Evolutionary conservation across 2,797 vertebrate species (phyloP), one percentile per base, ranked within the genome.

Genomic region (Amphiprion clarkii): DNA sequence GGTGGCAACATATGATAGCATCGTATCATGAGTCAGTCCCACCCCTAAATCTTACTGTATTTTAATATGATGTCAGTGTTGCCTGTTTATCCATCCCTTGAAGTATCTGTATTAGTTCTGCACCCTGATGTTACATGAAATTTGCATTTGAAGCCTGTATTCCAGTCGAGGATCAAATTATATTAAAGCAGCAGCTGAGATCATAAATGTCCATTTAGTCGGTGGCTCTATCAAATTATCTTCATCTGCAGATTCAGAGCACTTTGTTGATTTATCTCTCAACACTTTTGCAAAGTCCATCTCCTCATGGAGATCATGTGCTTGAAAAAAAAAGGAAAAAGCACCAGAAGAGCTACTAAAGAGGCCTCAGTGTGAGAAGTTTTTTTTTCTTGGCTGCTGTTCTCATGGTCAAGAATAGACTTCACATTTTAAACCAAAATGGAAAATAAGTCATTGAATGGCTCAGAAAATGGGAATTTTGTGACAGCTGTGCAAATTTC

Each of bases 231-330:
- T 66, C 62, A 31, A 11, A 49, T 23, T 19, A 49, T 52, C 52
- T 51, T 46, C 9, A 52, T 27, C 58, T 27, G 11, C 25, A 40
- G 12, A 21, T 55, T n/a, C 27, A 3, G 7, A 63, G n/a, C 53
- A 55, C 57, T 74, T 53, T 21, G 6, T 48, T 33, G 11, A 39
- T 23, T 58, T 42, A 9, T 68, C 48, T 27, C 27, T 7, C 39
- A 74, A 56, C 40, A 40, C 4, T 58, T 53, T 58, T 10, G 59
- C 9, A 51, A 59, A 55, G n/a, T 61, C 56, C 56, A 56, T 71
- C 49, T 55, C 40, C 55, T 54, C n/a, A 19, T 55, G 33, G 56
- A 33, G 55, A 52, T 74, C 70, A 29, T 42, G 81, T 44, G 51
- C 74, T 8, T 23, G 27, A 4, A 27, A 27, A 33, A 42, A 21